Conservation (phyloP, 2,113 vertebrate species). For the Elephas maximus region DNA sequence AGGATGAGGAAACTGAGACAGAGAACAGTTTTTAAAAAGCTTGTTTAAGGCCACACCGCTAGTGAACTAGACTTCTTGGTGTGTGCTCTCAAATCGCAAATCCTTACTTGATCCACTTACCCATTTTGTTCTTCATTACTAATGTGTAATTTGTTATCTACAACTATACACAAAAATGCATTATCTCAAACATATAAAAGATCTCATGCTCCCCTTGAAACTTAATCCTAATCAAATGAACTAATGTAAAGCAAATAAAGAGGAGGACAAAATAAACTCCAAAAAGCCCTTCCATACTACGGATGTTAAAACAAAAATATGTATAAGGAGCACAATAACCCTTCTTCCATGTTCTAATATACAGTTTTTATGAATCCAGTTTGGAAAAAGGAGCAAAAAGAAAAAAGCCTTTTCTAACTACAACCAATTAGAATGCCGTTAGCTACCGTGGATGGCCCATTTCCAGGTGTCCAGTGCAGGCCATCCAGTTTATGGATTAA, state of each 20-base stretch:
- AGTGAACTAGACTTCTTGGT: not conserved
- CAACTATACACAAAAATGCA: not conserved
- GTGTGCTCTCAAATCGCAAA: not conserved
- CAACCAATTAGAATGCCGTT: conserved; percentile 63
- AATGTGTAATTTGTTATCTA: conserved; percentile 18
- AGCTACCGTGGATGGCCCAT: conserved; percentile 4
- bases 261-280: not conserved
- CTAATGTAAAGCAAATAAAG: conserved; percentile 24
- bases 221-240: conserved; percentile 12
- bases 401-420: conserved; percentile 58
- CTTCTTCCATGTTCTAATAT: not conserved
- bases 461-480: not conserved
- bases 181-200: conserved; percentile 44
- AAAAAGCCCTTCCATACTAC: not conserved
- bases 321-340: not conserved
- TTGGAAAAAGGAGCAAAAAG: not conserved
- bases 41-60: not conserved
- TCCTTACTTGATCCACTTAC: not conserved
- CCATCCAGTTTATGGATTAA: conserved; percentile 48
- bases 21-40: not conserved
- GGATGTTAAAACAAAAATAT: conserved; percentile 35
- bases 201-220: not conserved
- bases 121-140: not conserved
- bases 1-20: not conserved
- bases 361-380: not conserved